These are phyloP conservation scores for Lacerta agilis DNA, from an alignment of 2,797 vertebrate genomes.

Conservation along the genomic window DNA sequence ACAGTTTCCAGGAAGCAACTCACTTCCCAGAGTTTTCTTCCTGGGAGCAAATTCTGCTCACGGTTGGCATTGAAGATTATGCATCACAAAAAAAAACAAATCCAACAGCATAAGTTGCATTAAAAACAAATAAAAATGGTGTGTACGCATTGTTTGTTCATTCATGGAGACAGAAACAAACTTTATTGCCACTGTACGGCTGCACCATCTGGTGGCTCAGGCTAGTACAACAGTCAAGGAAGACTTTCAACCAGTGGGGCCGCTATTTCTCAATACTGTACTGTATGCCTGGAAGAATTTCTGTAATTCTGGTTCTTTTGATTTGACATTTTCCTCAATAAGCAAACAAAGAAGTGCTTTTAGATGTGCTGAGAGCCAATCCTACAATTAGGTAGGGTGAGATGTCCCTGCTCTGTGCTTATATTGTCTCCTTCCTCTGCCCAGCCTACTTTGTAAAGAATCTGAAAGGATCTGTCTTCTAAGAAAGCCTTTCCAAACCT, in stretches of 20 bases:
- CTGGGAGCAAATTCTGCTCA: background rate
- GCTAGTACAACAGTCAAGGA: background rate
- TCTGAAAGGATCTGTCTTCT: background rate
- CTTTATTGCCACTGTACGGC: background rate
- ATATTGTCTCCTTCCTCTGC: background rate
- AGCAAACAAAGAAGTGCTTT: background rate
- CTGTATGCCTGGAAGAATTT: background rate
- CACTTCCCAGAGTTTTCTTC: background rate
- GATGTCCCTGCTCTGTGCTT: background rate
- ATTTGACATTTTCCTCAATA: background rate
- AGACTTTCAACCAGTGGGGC: background rate
- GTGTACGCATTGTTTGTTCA: background rate
- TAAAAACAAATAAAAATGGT: background rate
- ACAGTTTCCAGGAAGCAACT: background rate
- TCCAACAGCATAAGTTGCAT: background rate
- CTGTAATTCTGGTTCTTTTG: background rate
- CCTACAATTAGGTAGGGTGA: background rate
- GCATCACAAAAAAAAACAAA: background rate
- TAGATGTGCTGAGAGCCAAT: background rate
- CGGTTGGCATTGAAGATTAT: background rate
- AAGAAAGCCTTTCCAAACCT: background rate
- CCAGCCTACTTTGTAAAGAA: background rate
- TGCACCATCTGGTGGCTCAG: background rate
- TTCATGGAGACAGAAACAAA: background rate
- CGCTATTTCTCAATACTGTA: background rate